Conservation (phyloP, 1,140 invertebrate genomes). For the Meteorus sp. region DNA sequence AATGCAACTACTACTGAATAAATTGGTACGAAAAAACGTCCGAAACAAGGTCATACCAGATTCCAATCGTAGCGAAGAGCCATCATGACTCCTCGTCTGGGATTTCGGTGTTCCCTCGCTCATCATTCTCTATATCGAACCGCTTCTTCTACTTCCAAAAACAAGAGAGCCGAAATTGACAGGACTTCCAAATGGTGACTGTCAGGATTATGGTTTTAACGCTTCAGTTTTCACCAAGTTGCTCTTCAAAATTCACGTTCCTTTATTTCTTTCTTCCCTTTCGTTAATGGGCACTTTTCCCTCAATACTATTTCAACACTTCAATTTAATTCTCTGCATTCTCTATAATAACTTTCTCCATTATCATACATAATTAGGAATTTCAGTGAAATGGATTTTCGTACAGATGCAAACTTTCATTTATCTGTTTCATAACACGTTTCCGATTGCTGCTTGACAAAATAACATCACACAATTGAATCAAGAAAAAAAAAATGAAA, state of each 20-base stretch:
- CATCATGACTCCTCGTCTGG: conserved; percentile 37
- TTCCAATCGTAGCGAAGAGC: conserved; percentile 38
- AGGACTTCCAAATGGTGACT: background rate
- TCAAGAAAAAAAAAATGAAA: too few species aligned
- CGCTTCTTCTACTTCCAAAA: too few species aligned
- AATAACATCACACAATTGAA: too few species aligned
- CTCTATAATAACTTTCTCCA: too few species aligned
- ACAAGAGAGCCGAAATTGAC: too few species aligned
- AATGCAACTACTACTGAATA: conserved; percentile 1
- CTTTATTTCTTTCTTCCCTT: background rate
- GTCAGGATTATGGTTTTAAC: background rate
- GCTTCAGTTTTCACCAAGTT: background rate
- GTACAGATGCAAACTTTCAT: too few species aligned
- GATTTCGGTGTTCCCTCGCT: conserved; percentile 40
- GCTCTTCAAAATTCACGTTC: background rate
- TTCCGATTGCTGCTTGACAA: too few species aligned
- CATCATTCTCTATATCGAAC: conserved; percentile 31
- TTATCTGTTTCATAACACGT: too few species aligned
- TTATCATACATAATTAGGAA: too few species aligned
- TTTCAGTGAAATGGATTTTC: too few species aligned
- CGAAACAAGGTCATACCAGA: conserved; percentile 45
- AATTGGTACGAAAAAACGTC: conserved; percentile 22
- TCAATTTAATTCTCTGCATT: conserved; percentile 26
- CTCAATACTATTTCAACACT: conserved; percentile 21
- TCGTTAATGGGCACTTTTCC: background rate